A percentile compares a stretch with the other conserved stretches of the same genome.
phyloP scores from a whole-genome alignment of 2,888 invertebrate species.

The Drosophila infuscata region DNA sequence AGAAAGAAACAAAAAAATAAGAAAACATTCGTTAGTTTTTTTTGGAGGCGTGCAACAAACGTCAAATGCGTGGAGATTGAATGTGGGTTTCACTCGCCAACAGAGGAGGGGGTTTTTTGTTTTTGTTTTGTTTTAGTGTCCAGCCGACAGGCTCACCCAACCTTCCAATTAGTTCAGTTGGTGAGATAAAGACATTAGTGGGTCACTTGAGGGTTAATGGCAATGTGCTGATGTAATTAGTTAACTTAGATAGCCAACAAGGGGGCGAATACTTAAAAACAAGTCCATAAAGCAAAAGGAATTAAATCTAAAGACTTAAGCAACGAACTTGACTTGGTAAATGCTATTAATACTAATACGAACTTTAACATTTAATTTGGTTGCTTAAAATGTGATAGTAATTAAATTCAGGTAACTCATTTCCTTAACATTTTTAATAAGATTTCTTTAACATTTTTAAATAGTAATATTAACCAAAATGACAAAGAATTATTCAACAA shows the following conservation, averaged over 20 bases:
- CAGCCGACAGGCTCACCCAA: constrained; percentile 25
- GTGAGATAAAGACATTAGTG: constrained; percentile 55
- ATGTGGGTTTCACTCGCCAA: constrained; percentile 21
- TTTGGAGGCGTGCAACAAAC: constrained; percentile 29
- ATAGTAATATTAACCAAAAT: not conserved
- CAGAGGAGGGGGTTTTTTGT: constrained; percentile 10
- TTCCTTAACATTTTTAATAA: not conserved
- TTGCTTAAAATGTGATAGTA: not conserved
- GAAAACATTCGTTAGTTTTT: constrained; percentile 16
- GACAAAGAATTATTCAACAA: constrained; percentile 1
- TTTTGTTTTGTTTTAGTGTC: not conserved
- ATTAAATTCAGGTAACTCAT: not conserved
- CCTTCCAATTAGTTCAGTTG: constrained; percentile 15
- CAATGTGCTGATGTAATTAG: constrained; percentile 43
- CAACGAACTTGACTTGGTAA: constrained; percentile 33
- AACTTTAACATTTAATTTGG: not conserved
- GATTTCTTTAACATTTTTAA: not conserved
- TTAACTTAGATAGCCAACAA: constrained; percentile 3
- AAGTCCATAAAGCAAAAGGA: constrained; percentile 11
- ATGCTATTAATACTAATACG: not conserved
- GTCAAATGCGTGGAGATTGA: constrained; percentile 38
- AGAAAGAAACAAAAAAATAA: constrained; percentile 9
- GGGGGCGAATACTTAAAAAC: not conserved
- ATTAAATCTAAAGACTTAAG: constrained; percentile 45
- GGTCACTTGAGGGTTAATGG: constrained; percentile 55